phyloP scores from a whole-genome alignment of 2,888 invertebrate species.

The Operophtera brumata region DNA sequence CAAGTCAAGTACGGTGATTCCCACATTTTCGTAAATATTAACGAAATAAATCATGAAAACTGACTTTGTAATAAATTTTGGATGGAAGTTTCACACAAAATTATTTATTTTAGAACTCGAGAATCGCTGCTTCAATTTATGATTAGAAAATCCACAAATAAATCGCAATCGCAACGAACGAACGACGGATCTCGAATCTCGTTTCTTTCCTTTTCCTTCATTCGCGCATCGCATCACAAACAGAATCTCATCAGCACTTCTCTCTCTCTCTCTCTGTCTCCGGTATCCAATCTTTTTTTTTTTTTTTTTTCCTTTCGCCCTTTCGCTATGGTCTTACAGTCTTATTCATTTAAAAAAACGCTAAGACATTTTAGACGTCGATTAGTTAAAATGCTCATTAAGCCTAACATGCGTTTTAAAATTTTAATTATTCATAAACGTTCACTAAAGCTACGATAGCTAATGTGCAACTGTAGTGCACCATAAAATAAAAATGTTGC shows the following conservation, averaged over 20 bases:
- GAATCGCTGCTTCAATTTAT: slow-evolving; percentile 51
- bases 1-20: slow-evolving; percentile 81
- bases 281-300: no score
- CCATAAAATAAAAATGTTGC: no score
- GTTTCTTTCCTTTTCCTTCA: slow-evolving; percentile 36
- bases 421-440: no score
- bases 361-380: no score
- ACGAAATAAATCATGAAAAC: slow-evolving; percentile 59
- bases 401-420: no score
- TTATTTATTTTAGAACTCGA: slow-evolving; percentile 43
- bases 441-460: no score
- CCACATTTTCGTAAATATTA: slow-evolving; percentile 71
- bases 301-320: no score
- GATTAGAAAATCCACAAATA: slow-evolving; percentile 43
- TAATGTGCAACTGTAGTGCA: no score
- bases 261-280: slow-evolving; percentile 1
- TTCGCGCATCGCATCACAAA: slow-evolving; percentile 7
- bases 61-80: slow-evolving; percentile 41
- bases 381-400: no score
- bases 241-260: no score
- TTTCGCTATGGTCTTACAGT: no score
- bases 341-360: no score
- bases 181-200: slow-evolving; percentile 29
- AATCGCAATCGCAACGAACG: slow-evolving; percentile 44
- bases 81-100: slow-evolving; percentile 50